Percentiles rank a stretch among this genome's conserved stretches.
Evolutionary conservation across 2,797 vertebrate genomes (phyloP).

Genomic region (Falco cherrug): DNA sequence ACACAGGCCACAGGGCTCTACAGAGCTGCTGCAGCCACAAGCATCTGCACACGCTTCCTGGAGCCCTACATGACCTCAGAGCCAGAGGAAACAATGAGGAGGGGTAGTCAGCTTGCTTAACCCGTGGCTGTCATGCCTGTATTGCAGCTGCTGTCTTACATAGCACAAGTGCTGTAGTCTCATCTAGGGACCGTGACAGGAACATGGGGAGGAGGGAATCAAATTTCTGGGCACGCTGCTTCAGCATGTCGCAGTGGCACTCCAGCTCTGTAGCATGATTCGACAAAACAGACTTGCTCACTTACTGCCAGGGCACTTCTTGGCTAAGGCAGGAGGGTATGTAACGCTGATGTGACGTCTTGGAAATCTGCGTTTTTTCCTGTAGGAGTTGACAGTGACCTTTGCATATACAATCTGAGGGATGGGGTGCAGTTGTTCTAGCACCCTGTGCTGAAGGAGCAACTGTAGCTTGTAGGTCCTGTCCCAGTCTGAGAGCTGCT

Average conservation of each 20-base stretch:
- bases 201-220: background rate
- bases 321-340: fast-evolving
- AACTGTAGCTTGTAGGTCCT: background rate
- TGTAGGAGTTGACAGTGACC: background rate
- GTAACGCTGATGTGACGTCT: background rate
- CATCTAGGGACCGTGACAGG: background rate
- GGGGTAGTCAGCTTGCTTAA: background rate
- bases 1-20: background rate
- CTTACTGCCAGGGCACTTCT: background rate
- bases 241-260: background rate
- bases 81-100: background rate
- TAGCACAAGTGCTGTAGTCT: background rate
- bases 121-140: background rate
- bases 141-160: background rate
- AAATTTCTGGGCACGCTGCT: background rate
- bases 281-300: background rate
- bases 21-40: background rate
- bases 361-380: background rate
- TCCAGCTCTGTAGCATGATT: background rate
- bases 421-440: background rate
- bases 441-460: background rate
- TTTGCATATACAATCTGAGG: background rate
- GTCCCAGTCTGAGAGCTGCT: background rate
- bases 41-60: background rate
- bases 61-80: background rate